A percentile compares a stretch with the other conserved stretches of the same genome.
phyloP scores from a whole-genome alignment of 2,113 vertebrate genomes.

The Aptenodytes forsteri region DNA sequence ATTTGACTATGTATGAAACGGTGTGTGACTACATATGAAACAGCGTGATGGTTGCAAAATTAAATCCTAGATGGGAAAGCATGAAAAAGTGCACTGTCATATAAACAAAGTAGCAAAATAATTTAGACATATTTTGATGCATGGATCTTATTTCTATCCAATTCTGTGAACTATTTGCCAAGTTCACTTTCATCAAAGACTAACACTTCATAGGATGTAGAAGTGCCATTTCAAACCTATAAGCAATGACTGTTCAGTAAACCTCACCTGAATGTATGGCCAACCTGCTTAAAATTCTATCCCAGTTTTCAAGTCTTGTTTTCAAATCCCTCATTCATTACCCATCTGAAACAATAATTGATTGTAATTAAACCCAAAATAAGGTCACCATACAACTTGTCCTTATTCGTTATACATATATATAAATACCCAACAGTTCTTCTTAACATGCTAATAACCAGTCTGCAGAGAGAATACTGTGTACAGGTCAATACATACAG shows the following conservation, averaged over 20 bases:
- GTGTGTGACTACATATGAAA: not conserved
- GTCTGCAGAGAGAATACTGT: not conserved
- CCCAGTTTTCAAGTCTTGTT: not conserved
- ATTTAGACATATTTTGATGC: not conserved
- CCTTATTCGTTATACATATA: not conserved
- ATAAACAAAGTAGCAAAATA: not conserved
- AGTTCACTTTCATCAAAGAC: not conserved
- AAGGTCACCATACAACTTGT: not conserved
- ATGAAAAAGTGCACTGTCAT: not conserved
- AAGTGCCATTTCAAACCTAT: not conserved
- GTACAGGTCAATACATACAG: not conserved
- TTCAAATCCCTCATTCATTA: not conserved
- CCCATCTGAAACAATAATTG: slow-evolving; percentile 23
- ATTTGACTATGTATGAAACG: not conserved
- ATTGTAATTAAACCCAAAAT: slow-evolving; percentile 5
- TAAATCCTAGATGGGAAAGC: not conserved
- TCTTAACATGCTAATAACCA: not conserved
- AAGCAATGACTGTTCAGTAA: not conserved
- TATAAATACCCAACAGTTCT: not conserved
- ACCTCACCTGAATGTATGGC: not conserved
- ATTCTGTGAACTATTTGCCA: not conserved
- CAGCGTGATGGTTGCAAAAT: not conserved
- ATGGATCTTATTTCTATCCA: not conserved
- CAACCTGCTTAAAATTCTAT: not conserved
- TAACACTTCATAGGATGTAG: not conserved